Evolutionary conservation across 1,140 invertebrate species (phyloP), one percentile per base, ranked within the genome.

Genomic region (Drosophila grimshawi): DNA sequence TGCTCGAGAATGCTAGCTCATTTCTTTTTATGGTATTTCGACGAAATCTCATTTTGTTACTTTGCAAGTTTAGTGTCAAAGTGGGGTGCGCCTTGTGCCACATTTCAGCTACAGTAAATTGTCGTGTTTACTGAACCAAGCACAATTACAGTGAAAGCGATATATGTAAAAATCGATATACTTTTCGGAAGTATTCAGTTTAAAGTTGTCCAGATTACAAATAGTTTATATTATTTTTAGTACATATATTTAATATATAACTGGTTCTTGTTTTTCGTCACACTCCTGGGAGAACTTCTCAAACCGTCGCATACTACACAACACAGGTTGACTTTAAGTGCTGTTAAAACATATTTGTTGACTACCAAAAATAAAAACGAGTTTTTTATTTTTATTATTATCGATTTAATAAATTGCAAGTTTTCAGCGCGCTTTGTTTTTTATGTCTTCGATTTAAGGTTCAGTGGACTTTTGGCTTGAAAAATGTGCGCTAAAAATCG

Each of bases 331-430:
- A 76, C 11, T 48, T 63, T 49, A 83, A 79, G 11, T 66, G 64
- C 53, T 56, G 43, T 33, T 43, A 3, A 35, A 39, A 80, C 46
- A 72, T 59, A 62, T 37, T 64, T 70, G 64, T 41, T 59, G 53
- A 59, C 60, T 35, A 10, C 33, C 32, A 7, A 39, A 49, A 57
- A 67, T 3, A 51, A 57, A 7, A 51, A 19, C 10, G 7, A 30
- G 37, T 61, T 51, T 61, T 57, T 67, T 35, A 70, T 62, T 66
- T 62, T 76, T 43, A 76, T 48, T 57, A 79, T 80, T 89, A 88
- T 88, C 83, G 83, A 88, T 88, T 88, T 69, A 88, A 88, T 88
- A 88, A 88, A 88, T 89, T 83, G 66, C 52, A 49, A 64, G 72
- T 52, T 48, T 48, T 62, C 69, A 49, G 37, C 46, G 43, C 37